Evolutionary conservation across 2,888 invertebrate genomes (phyloP).

Genomic region (Mayetiola destructor): DNA sequence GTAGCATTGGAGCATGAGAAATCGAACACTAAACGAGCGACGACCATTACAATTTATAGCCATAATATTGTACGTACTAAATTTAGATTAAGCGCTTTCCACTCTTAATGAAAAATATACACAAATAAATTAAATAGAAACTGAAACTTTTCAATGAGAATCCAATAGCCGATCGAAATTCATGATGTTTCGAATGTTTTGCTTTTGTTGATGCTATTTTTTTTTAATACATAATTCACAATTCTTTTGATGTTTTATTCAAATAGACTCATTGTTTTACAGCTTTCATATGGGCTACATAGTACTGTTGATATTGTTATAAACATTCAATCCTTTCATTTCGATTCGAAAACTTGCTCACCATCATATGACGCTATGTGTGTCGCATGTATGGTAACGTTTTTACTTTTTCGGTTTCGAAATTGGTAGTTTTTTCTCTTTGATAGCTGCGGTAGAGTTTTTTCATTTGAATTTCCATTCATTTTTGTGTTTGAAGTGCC

Average conservation of each 20-base stretch:
- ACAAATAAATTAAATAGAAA: slow-evolving; percentile 10
- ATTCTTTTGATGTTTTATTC: too few relatives aligned
- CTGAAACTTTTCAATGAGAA: slow-evolving; percentile 9
- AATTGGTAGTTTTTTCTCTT: neutral
- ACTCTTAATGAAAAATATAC: neutral
- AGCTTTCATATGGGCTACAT: too few relatives aligned
- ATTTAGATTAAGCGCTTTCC: slow-evolving; percentile 10
- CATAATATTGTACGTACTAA: slow-evolving; percentile 11
- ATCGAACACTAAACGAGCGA: slow-evolving; percentile 1
- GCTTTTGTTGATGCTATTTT: too few relatives aligned
- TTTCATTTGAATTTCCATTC: neutral
- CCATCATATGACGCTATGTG: neutral
- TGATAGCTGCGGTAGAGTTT: too few relatives aligned
- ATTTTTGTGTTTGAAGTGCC: slow-evolving; percentile 5
- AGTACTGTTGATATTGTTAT: too few relatives aligned
- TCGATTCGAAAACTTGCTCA: too few relatives aligned
- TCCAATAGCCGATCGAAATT: slow-evolving; percentile 8
- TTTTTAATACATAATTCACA: too few relatives aligned
- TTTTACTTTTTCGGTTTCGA: neutral
- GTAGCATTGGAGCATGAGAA: too few relatives aligned
- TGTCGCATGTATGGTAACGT: neutral
- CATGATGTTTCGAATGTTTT: neutral
- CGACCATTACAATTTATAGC: slow-evolving; percentile 8
- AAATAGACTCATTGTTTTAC: too few relatives aligned
- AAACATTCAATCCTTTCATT: too few relatives aligned